phyloP scores from a whole-genome alignment of 2,797 vertebrate species.

The Varecia variegata region DNA sequence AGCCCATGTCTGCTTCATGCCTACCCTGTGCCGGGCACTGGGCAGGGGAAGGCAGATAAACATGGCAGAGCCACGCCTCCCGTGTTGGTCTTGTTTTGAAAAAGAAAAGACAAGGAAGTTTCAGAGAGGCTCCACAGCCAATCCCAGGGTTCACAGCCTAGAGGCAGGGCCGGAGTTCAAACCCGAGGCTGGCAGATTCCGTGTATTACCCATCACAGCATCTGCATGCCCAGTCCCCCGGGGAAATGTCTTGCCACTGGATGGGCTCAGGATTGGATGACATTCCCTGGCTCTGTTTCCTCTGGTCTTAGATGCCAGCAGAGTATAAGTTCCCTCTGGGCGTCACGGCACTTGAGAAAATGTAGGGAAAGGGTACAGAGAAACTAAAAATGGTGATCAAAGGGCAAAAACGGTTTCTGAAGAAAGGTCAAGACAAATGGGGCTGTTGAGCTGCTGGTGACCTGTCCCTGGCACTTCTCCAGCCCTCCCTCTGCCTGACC shows the following conservation, averaged over 20 bases:
- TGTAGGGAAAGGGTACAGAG: background rate
- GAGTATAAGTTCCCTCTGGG: background rate
- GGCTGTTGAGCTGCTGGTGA: background rate
- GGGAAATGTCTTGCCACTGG: background rate
- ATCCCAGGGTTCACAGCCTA: background rate
- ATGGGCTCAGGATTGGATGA: background rate
- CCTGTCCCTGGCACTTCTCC: background rate
- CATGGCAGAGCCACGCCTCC: background rate
- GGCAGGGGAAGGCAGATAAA: background rate
- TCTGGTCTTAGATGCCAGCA: background rate
- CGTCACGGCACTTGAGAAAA: background rate
- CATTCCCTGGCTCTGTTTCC: background rate
- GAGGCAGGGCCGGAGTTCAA: background rate
- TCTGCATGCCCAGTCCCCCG: background rate
- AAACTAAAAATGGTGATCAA: background rate
- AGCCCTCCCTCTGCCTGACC: background rate
- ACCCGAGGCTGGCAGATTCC: accelerated
- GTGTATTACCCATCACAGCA: background rate
- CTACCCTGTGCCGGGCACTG: background rate
- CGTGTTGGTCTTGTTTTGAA: background rate
- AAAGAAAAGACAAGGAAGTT: background rate
- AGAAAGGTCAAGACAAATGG: background rate
- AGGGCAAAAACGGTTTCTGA: background rate
- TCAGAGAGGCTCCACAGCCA: background rate
- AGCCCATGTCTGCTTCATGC: background rate